Conservation (phyloP, 2,797 vertebrate species). For the Megalops cyprinoides region DNA sequence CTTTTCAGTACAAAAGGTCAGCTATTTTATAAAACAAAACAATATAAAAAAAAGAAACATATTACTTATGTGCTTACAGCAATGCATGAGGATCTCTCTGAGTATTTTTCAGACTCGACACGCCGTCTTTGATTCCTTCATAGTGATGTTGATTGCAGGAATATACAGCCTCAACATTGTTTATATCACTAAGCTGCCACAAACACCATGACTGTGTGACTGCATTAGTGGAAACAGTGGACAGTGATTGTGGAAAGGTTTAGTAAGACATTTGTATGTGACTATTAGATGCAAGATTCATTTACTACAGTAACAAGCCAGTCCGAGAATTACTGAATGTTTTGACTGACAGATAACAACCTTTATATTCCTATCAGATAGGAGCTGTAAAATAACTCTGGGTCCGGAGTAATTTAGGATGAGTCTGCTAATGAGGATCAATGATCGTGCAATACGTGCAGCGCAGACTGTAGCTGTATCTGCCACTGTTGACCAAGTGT, state of each 20-base stretch:
- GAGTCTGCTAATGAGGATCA: constrained; percentile 16
- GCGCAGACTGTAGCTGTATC: not conserved
- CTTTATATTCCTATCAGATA: constrained; percentile 21
- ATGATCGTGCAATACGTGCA: not conserved
- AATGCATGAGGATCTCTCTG: not conserved
- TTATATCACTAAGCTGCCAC: not conserved
- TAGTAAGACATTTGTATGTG: constrained; percentile 1
- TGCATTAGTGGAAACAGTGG: constrained; percentile 4
- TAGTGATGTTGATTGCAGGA: not conserved
- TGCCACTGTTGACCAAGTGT: not conserved
- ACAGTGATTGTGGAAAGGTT: constrained; percentile 13
- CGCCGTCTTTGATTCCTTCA: not conserved
- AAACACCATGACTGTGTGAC: constrained; percentile 15
- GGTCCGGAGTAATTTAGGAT: not conserved
- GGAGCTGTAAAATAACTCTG: constrained; percentile 25
- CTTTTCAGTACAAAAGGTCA: constrained; percentile 55
- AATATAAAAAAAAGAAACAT: not conserved
- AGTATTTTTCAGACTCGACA: not conserved
- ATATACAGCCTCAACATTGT: constrained; percentile 11
- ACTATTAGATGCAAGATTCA: constrained; percentile 11
- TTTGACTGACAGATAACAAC: constrained; percentile 25
- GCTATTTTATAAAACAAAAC: constrained; percentile 16
- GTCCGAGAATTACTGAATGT: constrained; percentile 14
- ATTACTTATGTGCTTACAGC: not conserved
- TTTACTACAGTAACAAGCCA: constrained; percentile 7